Evolutionary conservation across 2,113 vertebrate species (phyloP).

Genomic region (Elanus axillaris): DNA sequence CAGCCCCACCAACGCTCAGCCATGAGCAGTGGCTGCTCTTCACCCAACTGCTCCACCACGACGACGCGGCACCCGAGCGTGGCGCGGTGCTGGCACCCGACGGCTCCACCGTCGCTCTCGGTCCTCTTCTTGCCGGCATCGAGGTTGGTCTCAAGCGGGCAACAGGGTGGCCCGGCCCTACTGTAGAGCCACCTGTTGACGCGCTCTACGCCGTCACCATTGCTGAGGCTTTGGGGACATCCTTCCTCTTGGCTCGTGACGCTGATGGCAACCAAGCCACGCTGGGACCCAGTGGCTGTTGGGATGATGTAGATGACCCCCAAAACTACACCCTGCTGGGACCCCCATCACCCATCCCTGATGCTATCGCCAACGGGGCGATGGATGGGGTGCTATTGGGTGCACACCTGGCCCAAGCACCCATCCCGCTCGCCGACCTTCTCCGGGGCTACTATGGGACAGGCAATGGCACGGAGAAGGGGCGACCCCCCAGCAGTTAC

Average conservation of each 20-base stretch:
- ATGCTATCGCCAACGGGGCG: conserved; percentile 79
- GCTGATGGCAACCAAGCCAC: neutral
- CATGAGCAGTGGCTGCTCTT: conserved; percentile 41
- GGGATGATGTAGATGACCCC: conserved; percentile 76
- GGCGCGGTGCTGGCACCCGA: conserved; percentile 81
- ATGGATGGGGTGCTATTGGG: conserved; percentile 85
- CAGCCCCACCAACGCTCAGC: neutral
- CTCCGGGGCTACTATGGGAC: conserved; percentile 74
- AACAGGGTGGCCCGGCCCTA: neutral
- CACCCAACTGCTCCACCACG: neutral
- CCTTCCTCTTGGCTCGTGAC: conserved; percentile 48
- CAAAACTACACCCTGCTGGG: conserved; percentile 73
- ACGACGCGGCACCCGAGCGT: neutral
- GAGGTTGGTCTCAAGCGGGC: conserved; percentile 70
- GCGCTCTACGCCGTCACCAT: conserved; percentile 71
- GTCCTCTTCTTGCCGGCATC: conserved; percentile 77
- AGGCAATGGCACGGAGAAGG: neutral
- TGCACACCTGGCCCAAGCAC: conserved; percentile 15
- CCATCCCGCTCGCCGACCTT: conserved; percentile 63
- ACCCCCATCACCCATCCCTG: conserved; percentile 51
- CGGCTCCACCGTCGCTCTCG: conserved; percentile 80
- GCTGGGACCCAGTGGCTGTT: conserved; percentile 79
- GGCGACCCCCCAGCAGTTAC: conserved; percentile 65
- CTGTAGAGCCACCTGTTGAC: neutral
- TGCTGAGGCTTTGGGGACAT: conserved; percentile 55